phyloP scores from a whole-genome alignment of 2,113 vertebrate species.

The Esox niger region DNA sequence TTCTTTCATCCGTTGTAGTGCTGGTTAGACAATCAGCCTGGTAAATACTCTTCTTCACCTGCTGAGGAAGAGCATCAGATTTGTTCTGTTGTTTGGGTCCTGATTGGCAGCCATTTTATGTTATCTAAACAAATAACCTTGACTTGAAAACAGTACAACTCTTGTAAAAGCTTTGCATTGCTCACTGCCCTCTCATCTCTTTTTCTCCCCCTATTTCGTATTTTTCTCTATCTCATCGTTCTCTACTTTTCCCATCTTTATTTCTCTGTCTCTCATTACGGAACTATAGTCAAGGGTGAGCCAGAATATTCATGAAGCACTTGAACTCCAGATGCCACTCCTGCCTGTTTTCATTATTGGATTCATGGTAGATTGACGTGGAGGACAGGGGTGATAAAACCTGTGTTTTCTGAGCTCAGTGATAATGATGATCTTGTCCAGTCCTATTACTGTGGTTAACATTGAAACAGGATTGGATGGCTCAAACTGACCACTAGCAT shows the following conservation, averaged over 20 bases:
- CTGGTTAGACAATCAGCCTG: no score
- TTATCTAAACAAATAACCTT: no score
- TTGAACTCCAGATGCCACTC: conserved; percentile 50
- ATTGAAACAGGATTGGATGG: conserved; percentile 20
- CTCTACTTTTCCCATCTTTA: background rate
- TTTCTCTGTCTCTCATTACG: background rate
- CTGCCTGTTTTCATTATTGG: conserved; percentile 51
- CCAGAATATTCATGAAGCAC: conserved; percentile 62
- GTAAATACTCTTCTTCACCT: no score
- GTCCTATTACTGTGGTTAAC: conserved; percentile 29
- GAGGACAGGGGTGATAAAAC: background rate
- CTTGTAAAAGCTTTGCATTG: no score
- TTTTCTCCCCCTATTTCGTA: no score
- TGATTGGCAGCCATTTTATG: background rate
- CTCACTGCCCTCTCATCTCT: no score
- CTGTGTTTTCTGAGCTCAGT: conserved; percentile 39
- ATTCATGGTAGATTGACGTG: conserved; percentile 52
- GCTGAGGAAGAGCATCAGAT: background rate
- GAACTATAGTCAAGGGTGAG: conserved; percentile 34
- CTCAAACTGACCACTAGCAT: conserved; percentile 28
- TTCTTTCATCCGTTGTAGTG: no score
- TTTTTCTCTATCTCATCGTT: background rate
- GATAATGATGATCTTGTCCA: conserved; percentile 32
- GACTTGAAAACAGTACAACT: no score
- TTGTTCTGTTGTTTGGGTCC: background rate